A percentile compares a stretch with the other conserved stretches of the same genome.
Evolutionary conservation across 2,888 invertebrate species (phyloP).

Genomic region (Pterostichus niger): DNA sequence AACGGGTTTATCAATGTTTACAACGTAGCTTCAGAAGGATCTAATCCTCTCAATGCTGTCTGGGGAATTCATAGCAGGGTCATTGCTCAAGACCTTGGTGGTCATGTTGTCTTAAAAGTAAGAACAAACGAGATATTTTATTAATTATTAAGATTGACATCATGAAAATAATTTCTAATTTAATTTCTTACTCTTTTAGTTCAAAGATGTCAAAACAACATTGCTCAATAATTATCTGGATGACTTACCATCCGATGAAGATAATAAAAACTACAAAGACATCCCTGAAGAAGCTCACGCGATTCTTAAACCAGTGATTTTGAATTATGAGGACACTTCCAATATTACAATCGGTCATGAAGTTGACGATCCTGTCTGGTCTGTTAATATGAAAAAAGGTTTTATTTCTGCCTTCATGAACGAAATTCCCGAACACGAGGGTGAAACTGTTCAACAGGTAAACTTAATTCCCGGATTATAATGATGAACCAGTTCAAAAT

Average conservation of each 20-base stretch:
- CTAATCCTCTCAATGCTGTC: background rate
- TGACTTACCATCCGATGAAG: background rate
- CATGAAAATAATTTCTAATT: background rate
- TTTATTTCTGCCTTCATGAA: constrained; percentile 75
- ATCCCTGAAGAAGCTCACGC: background rate
- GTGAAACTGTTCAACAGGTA: background rate
- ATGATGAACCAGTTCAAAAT: too few relatives aligned
- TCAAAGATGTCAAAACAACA: background rate
- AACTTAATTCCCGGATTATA: too few relatives aligned
- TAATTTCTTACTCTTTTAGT: background rate
- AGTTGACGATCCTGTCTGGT: constrained; percentile 81
- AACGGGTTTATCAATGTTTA: background rate
- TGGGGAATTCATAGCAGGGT: background rate
- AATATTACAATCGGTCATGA: constrained; percentile 26
- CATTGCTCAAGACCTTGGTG: background rate
- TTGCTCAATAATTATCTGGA: background rate
- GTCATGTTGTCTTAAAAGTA: background rate
- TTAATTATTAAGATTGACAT: too few relatives aligned
- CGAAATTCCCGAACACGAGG: background rate
- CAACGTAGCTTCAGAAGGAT: background rate
- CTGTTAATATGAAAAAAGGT: constrained; percentile 84
- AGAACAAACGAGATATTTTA: background rate
- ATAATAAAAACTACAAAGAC: background rate
- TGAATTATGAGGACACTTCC: constrained; percentile 5
- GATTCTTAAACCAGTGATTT: background rate